Percentiles rank a stretch among this genome's conserved stretches.
Evolutionary conservation across 2,113 vertebrate genomes (phyloP).

Genomic region (Merops nubicus): DNA sequence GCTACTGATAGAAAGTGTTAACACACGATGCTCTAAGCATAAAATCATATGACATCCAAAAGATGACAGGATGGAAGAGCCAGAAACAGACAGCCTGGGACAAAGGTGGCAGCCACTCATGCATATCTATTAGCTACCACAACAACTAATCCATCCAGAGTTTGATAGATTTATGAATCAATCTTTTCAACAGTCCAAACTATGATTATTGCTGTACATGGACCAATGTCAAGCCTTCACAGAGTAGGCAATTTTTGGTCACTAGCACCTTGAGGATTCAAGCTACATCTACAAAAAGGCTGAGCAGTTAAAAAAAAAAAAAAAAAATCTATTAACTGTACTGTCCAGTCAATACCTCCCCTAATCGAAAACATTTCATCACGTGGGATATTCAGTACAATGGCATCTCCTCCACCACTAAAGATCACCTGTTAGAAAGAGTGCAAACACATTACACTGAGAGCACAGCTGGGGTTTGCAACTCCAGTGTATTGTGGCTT

Average conservation of each 20-base stretch:
- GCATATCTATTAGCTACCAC: background rate
- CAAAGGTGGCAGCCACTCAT: background rate
- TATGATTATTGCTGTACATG: background rate
- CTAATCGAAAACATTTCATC: background rate
- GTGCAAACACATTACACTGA: rapidly evolving
- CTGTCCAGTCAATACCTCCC: background rate
- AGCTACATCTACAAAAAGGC: background rate
- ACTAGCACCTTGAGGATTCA: background rate
- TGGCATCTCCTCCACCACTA: background rate
- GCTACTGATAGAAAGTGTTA: background rate
- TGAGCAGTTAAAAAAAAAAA: background rate
- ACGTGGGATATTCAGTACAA: background rate
- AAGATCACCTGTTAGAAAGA: background rate
- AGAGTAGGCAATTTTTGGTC: background rate
- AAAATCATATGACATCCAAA: background rate
- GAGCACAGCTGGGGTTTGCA: background rate
- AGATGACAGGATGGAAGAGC: background rate
- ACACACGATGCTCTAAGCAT: rapidly evolving
- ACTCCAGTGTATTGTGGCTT: rapidly evolving
- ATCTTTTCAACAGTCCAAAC: background rate
- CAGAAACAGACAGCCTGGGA: background rate
- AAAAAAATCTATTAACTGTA: background rate
- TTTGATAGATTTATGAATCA: background rate
- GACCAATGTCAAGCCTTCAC: background rate
- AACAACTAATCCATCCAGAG: background rate